Base-by-base conservation (phyloP, 2,113 vertebrate genomes). In the Malurus alboscapulatus region DNA sequence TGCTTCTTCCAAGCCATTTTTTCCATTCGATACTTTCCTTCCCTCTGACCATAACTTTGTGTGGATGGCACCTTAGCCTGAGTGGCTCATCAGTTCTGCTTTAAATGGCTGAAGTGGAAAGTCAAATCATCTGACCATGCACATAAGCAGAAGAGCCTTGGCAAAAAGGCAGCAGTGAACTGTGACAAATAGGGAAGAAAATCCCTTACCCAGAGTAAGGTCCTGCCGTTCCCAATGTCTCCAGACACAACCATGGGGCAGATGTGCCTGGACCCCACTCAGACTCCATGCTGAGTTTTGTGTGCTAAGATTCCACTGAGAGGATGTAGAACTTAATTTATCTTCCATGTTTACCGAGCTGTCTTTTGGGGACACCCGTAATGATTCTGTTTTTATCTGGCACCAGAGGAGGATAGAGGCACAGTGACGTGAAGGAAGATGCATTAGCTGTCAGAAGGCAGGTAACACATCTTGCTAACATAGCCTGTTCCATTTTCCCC, bases 381-480 rank as follows among this genome's bases (percentile, higher is more conserved):
- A 96, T 95, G 88, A 95, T 96, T 93, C 94, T 84, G 78, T 47
- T 95, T 95, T 95, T 95, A 91, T 93, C 90, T 94, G 90, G 88
- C 81, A 92, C 73, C 86, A 84, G 67, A 89, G 81, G 81, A 94
- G 78, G 93, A 96, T 90, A 90, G 96, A 96, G 87, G 82, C 14
- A 0, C 89, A 26, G 75, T 10, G 68, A 76, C 71, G 75, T 93
- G 95, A 95, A 71, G 95, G 84, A 92, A 96, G 90, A 95, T 84
- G 17, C 84, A 95, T 95, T 65, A 96, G 71, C 94, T 96, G 92
- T 97, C 95, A 95, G 79, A 80, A 62, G 71, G 38, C 75, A 93
- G 90, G 88, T 90, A 92, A 95, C 95, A 95, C 53, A 78, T 97
- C 95, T 89, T 96, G 93, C 94, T 94, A 91, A 95, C 95, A 88